phyloP scores from a whole-genome alignment of 2,888 invertebrate genomes.

The Acleris laterana region DNA sequence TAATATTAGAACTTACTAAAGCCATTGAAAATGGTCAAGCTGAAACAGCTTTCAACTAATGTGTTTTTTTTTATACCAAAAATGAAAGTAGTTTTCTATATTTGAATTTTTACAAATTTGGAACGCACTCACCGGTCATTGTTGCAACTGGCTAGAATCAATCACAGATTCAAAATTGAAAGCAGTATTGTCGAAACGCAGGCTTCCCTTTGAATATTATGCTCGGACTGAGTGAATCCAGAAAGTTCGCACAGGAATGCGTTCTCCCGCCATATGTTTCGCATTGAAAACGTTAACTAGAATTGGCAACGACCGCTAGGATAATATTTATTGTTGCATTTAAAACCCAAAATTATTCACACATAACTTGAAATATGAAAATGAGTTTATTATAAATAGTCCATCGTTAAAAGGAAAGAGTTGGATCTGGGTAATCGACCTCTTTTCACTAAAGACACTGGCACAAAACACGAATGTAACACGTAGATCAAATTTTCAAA shows the following conservation, averaged over 20 bases:
- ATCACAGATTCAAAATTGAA: constrained; percentile 16
- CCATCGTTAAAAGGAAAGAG: background rate
- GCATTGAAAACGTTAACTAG: constrained; percentile 57
- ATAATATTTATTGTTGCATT: constrained; percentile 25
- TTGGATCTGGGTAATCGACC: background rate
- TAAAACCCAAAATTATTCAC: constrained; percentile 5
- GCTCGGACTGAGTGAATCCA: constrained; percentile 65
- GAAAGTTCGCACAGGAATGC: constrained; percentile 66
- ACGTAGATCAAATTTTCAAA: constrained; percentile 16
- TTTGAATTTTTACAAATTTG: background rate
- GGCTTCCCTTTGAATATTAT: constrained; percentile 54
- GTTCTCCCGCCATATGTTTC: constrained; percentile 72
- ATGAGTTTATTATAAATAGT: background rate
- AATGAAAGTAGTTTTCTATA: no score
- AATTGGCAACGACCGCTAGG: constrained; percentile 49
- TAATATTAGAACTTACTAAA: no score
- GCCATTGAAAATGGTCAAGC: no score
- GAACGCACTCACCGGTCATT: constrained; percentile 39
- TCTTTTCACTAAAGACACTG: constrained; percentile 5
- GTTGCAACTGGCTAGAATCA: constrained; percentile 19
- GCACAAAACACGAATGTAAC: background rate
- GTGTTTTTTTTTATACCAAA: no score
- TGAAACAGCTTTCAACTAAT: no score
- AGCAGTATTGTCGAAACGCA: constrained; percentile 36
- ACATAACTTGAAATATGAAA: background rate